Percentiles rank a stretch among this genome's conserved stretches.
phyloP scores from a whole-genome alignment of 2,888 invertebrate species.

The Leptura quadrifasciata region DNA sequence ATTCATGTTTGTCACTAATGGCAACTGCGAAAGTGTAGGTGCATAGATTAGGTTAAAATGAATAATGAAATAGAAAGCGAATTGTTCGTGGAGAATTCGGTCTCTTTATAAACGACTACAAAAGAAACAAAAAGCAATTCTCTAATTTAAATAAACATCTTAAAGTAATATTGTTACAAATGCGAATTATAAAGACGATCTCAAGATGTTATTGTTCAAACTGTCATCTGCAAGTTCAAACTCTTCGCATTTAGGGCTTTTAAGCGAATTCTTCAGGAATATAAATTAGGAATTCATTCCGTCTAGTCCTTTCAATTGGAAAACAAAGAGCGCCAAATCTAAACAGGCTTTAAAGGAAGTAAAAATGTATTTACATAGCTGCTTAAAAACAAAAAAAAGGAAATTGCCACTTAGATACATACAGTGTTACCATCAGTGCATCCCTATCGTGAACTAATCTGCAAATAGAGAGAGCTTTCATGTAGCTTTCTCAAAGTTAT shows the following conservation, averaged over 20 bases:
- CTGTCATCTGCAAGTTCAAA: conserved; percentile 65
- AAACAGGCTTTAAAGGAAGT: conserved; percentile 66
- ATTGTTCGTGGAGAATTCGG: conserved; percentile 47
- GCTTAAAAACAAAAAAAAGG: conserved; percentile 67
- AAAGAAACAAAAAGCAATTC: conserved; percentile 62
- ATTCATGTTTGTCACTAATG: conserved; percentile 26
- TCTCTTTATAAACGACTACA: conserved; percentile 52
- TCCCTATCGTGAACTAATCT: conserved; percentile 69
- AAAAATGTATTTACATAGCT: conserved; percentile 69
- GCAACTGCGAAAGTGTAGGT: conserved; percentile 33
- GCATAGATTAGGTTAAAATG: conserved; percentile 34
- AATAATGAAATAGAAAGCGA: conserved; percentile 48
- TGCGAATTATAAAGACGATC: conserved; percentile 69
- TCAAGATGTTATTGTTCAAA: conserved; percentile 70
- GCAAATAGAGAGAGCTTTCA: conserved; percentile 66
- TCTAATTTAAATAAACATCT: conserved; percentile 72
- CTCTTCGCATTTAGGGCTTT: conserved; percentile 61
- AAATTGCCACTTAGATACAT: conserved; percentile 69
- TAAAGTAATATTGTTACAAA: conserved; percentile 70
- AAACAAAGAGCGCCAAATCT: conserved; percentile 64
- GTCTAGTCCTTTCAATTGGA: conserved; percentile 61
- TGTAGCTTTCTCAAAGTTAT: conserved; percentile 50
- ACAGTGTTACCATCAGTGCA: conserved; percentile 64
- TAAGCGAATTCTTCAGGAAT: conserved; percentile 69
- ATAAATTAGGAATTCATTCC: conserved; percentile 71